A percentile compares a stretch with the other conserved stretches of the same genome.
Conservation (phyloP, 2,888 invertebrate genomes). For the Drosophila mercatorum region DNA sequence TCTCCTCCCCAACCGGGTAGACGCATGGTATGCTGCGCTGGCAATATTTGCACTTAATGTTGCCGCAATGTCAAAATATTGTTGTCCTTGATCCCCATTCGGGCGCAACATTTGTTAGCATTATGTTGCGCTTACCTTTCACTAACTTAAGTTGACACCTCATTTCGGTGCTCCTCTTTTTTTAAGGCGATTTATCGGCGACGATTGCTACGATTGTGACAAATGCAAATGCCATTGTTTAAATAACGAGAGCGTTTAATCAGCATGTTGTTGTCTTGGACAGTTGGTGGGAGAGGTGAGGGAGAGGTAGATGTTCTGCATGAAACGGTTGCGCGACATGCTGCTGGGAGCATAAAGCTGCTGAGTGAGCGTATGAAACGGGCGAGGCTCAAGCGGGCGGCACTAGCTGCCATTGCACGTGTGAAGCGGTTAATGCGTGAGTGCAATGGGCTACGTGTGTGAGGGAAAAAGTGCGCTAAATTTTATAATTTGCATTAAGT, state of each 20-base stretch:
- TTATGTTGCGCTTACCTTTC: constrained; percentile 74
- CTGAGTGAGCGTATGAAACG: neutral
- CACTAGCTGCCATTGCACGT: neutral
- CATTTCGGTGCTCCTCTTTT: constrained; percentile 51
- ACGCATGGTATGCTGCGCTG: neutral
- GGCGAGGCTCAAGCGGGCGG: neutral
- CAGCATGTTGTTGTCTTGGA: constrained; percentile 12
- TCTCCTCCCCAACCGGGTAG: too few species aligned
- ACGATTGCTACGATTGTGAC: constrained; percentile 65
- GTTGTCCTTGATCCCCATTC: constrained; percentile 39
- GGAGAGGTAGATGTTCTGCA: neutral
- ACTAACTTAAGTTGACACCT: constrained; percentile 83
- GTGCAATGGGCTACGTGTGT: too few species aligned
- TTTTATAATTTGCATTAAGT: neutral
- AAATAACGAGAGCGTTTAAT: constrained; percentile 68
- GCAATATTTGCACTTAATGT: constrained; percentile 29
- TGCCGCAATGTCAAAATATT: constrained; percentile 73
- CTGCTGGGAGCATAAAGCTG: neutral
- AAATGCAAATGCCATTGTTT: constrained; percentile 82
- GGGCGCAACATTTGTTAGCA: constrained; percentile 66
- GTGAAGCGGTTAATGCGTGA: too few species aligned
- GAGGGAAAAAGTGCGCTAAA: neutral
- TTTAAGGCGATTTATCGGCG: constrained; percentile 65
- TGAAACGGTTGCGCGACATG: neutral
- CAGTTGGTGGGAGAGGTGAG: too few species aligned